Evolutionary conservation across 2,888 invertebrate genomes (phyloP).

Genomic region (Nudaria mundana): DNA sequence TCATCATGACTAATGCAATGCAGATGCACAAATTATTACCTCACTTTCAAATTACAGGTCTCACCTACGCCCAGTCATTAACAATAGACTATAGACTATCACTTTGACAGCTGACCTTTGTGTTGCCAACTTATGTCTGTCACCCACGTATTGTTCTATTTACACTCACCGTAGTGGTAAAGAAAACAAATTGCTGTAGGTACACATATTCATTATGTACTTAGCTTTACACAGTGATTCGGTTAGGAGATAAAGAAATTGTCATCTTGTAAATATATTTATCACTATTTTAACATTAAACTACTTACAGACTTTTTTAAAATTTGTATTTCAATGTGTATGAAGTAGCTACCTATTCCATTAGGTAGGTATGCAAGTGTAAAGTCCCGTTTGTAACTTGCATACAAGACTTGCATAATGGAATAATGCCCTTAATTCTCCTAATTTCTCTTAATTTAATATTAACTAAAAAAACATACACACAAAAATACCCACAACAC

Average conservation of each 20-base stretch:
- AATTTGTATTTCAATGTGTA: too few relatives aligned
- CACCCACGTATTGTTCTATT: conserved; percentile 1
- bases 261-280: conserved; percentile 5
- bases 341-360: too few relatives aligned
- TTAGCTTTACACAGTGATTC: not conserved
- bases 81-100: not conserved
- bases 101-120: conserved; percentile 4
- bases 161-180: conserved; percentile 1
- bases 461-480: too few relatives aligned
- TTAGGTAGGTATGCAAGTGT: too few relatives aligned
- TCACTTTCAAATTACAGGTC: not conserved
- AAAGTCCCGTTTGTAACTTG: too few relatives aligned
- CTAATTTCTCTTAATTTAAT: too few relatives aligned
- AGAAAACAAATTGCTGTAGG: conserved; percentile 1
- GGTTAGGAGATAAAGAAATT: too few relatives aligned
- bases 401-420: too few relatives aligned
- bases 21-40: not conserved
- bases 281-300: too few relatives aligned
- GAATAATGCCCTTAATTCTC: too few relatives aligned
- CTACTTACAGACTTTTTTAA: too few relatives aligned
- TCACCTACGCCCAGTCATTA: not conserved
- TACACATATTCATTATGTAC: conserved; percentile 2
- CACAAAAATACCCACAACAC: too few relatives aligned
- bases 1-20: not conserved
- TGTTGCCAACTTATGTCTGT: not conserved